Conservation (phyloP, 2,113 vertebrate genomes). For the Tenrec ecaudatus region DNA sequence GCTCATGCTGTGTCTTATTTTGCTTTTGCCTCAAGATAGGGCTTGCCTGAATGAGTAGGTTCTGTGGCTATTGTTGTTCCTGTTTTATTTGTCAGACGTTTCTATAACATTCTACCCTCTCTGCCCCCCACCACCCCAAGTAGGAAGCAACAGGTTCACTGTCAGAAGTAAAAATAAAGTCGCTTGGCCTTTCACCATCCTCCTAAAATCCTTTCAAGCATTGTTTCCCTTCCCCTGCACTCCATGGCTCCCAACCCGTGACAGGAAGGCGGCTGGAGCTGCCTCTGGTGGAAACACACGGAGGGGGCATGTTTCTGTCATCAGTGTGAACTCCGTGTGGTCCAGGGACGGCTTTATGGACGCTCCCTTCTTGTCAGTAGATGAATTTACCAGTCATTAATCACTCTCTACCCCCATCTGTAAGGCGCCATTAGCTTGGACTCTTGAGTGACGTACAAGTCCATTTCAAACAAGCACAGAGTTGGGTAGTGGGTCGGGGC, state of each 20-base stretch:
- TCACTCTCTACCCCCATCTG: background rate
- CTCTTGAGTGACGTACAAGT: too few relatives aligned
- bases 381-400: background rate
- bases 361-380: background rate
- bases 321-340: background rate
- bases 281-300: background rate
- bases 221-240: background rate
- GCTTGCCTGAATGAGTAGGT: background rate
- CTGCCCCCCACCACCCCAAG: background rate
- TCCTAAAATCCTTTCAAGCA: background rate
- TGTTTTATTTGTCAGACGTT: background rate
- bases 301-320: background rate
- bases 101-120: background rate
- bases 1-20: background rate
- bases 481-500: too few relatives aligned
- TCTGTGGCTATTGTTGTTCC: background rate
- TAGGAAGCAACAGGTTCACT: slow-evolving; percentile 33
- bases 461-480: too few relatives aligned
- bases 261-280: background rate
- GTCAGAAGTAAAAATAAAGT: background rate
- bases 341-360: background rate
- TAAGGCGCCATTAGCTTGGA: too few relatives aligned
- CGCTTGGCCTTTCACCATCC: background rate
- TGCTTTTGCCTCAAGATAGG: background rate
- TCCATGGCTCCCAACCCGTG: background rate